phyloP scores from a whole-genome alignment of 2,113 vertebrate species.

The Peromyscus californicus region DNA sequence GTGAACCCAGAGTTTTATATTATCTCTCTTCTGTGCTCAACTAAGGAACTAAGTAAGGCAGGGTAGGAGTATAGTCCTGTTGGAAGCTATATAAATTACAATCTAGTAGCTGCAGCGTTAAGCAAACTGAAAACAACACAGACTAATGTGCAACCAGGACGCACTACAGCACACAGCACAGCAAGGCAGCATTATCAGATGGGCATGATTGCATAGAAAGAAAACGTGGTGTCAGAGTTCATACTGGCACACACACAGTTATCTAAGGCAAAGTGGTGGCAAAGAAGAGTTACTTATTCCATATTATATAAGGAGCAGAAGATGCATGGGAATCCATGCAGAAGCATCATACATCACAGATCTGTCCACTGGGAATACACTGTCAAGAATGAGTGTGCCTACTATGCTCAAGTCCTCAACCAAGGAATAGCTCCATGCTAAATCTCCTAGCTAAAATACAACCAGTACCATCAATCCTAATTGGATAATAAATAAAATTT shows the following conservation, averaged over 20 bases:
- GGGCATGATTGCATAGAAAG: slow-evolving; percentile 78
- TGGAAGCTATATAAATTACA: slow-evolving; percentile 71
- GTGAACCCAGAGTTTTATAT: slow-evolving; percentile 62
- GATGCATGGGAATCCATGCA: slow-evolving; percentile 45
- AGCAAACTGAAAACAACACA: slow-evolving; percentile 66
- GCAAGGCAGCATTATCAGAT: slow-evolving; percentile 69
- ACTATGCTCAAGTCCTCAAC: slow-evolving; percentile 60
- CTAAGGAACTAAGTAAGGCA: slow-evolving; percentile 51
- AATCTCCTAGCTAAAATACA: slow-evolving; percentile 63
- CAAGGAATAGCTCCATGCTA: slow-evolving; percentile 66
- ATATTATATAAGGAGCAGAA: slow-evolving; percentile 58
- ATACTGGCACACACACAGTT: slow-evolving; percentile 69
- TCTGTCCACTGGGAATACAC: slow-evolving; percentile 55
- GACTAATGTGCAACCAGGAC: slow-evolving; percentile 45
- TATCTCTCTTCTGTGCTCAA: slow-evolving; percentile 67
- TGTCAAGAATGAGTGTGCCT: slow-evolving; percentile 62
- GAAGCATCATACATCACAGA: slow-evolving; percentile 62
- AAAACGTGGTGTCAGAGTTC: slow-evolving; percentile 70
- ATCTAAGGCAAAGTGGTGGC: slow-evolving; percentile 83
- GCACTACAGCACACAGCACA: slow-evolving; percentile 64
- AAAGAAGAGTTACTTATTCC: slow-evolving; percentile 72
- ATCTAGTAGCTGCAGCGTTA: slow-evolving; percentile 58
- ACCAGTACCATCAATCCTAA: slow-evolving; percentile 66
- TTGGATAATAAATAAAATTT: slow-evolving; percentile 65
- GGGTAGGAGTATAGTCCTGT: slow-evolving; percentile 58